Conservation (phyloP, 2,113 vertebrate species). For the Thalassoma bifasciatum region DNA sequence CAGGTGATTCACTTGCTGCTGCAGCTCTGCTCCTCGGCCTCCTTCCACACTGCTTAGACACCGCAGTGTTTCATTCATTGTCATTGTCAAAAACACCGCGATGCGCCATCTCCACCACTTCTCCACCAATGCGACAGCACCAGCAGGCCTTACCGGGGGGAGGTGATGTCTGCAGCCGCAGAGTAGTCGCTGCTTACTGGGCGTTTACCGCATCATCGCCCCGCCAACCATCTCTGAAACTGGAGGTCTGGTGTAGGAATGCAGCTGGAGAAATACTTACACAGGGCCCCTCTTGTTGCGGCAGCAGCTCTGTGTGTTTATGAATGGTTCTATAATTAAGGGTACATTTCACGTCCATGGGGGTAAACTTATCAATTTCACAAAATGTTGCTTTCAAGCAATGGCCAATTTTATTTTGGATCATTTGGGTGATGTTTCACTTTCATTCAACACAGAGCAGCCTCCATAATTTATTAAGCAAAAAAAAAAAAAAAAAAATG, state of each 20-base stretch:
- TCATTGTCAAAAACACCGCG: slow-evolving; percentile 55
- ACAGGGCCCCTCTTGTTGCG: slow-evolving; percentile 55
- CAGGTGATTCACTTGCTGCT: slow-evolving; percentile 83
- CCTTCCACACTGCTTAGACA: slow-evolving; percentile 26
- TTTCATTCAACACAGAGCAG: no score
- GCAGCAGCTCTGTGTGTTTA: slow-evolving; percentile 28
- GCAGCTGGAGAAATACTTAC: slow-evolving; percentile 52
- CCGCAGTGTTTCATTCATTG: slow-evolving; percentile 59
- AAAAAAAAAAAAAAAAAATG: no score
- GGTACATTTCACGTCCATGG: no score
- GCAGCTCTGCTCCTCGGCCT: slow-evolving; percentile 47
- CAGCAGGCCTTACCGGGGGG: slow-evolving; percentile 28
- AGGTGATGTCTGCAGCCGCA: slow-evolving; percentile 30
- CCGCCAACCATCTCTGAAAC: slow-evolving; percentile 50
- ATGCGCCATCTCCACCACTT: slow-evolving; percentile 55
- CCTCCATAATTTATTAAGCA: no score
- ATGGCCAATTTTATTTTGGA: no score
- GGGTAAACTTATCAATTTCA: no score
- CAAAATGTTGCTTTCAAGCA: no score
- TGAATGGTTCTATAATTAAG: no score
- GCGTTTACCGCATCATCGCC: slow-evolving; percentile 69
- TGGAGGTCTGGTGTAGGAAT: slow-evolving; percentile 70
- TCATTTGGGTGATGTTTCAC: no score
- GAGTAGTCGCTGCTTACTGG: slow-evolving; percentile 37
- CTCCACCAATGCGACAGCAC: slow-evolving; percentile 67